Evolutionary conservation across 2,888 invertebrate genomes (phyloP).

Genomic region (Elmis aenea): DNA sequence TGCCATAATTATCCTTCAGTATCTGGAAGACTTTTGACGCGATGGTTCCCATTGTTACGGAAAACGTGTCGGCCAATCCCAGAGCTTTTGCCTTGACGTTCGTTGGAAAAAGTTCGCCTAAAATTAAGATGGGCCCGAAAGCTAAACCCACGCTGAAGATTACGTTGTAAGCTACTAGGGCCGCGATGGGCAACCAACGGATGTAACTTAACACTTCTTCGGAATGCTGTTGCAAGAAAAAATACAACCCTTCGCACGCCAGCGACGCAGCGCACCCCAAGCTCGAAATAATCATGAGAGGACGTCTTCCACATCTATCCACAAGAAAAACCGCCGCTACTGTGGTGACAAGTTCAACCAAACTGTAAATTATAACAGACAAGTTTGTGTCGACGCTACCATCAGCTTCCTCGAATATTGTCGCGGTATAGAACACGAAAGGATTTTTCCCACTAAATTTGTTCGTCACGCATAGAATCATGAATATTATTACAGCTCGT

Average conservation of each 20-base stretch:
- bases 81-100: slow-evolving; percentile 54
- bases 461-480: slow-evolving; percentile 56
- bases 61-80: slow-evolving; percentile 52
- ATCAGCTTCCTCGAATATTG: slow-evolving; percentile 54
- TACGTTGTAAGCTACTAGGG: slow-evolving; percentile 49
- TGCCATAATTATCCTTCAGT: slow-evolving; percentile 54
- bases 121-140: slow-evolving; percentile 49
- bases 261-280: slow-evolving; percentile 45
- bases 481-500: slow-evolving; percentile 56
- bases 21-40: slow-evolving; percentile 49
- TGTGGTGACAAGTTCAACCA: slow-evolving; percentile 55
- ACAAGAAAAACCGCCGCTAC: slow-evolving; percentile 54
- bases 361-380: slow-evolving; percentile 56
- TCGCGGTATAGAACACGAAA: slow-evolving; percentile 57
- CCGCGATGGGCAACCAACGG: slow-evolving; percentile 49
- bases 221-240: slow-evolving; percentile 45
- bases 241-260: slow-evolving; percentile 44
- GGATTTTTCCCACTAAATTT: slow-evolving; percentile 64
- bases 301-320: slow-evolving; percentile 61
- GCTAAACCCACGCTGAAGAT: slow-evolving; percentile 51
- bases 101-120: slow-evolving; percentile 53
- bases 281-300: slow-evolving; percentile 55
- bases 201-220: slow-evolving; percentile 36
- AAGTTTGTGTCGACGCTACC: slow-evolving; percentile 50
- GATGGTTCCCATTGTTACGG: slow-evolving; percentile 47